phyloP scores from a whole-genome alignment of 2,113 vertebrate species.

The Ammodytes dubius region DNA sequence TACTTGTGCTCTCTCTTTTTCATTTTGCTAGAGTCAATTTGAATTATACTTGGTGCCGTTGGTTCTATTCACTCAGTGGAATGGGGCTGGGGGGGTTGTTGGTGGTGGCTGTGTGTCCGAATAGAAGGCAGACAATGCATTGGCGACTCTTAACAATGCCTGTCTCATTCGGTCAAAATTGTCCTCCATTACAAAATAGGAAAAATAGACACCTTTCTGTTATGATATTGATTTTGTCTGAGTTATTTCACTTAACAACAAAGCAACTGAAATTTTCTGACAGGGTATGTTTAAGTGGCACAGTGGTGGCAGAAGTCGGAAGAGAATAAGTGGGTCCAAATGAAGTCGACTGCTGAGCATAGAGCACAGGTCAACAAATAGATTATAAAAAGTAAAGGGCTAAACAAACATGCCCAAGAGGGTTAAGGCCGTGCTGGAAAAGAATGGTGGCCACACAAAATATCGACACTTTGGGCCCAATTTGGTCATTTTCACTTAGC shows the following conservation, averaged over 20 bases:
- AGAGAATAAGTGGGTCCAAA: background rate
- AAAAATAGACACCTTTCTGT: conserved; percentile 17
- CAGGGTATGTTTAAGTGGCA: conserved; percentile 44
- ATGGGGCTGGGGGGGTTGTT: conserved; percentile 20
- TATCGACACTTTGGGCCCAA: too few relatives aligned
- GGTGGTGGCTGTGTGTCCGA: conserved; percentile 1
- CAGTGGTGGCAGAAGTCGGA: background rate
- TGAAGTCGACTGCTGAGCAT: background rate
- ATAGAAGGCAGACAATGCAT: conserved; percentile 11
- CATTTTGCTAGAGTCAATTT: conserved; percentile 72
- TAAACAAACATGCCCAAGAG: background rate
- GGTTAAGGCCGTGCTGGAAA: too few relatives aligned
- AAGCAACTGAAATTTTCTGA: conserved; percentile 23
- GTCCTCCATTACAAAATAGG: conserved; percentile 25
- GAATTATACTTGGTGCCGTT: conserved; percentile 57
- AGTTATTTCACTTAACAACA: conserved; percentile 35
- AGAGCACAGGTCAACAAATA: background rate
- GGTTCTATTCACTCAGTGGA: conserved; percentile 48
- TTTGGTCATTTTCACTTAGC: too few relatives aligned
- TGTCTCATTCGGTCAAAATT: conserved; percentile 55
- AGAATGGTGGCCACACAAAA: too few relatives aligned
- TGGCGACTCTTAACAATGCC: conserved; percentile 41
- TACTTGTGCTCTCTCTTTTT: conserved; percentile 34
- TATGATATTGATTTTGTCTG: conserved; percentile 37
- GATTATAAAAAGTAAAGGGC: background rate